Conservation (phyloP, 2,888 invertebrate genomes). For the Thera obeliscata region DNA sequence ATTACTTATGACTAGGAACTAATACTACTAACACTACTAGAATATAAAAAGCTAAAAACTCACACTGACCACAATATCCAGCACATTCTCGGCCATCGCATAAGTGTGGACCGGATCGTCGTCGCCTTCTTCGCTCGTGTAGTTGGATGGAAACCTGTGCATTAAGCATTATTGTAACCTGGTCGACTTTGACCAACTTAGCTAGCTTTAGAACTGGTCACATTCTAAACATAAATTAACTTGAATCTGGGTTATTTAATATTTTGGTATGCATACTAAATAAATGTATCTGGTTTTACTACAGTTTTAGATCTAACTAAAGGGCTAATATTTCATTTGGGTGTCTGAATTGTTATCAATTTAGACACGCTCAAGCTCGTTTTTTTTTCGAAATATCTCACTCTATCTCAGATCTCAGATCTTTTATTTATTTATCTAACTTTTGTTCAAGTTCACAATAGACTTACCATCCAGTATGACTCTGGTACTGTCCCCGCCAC, state of each 20-base stretch:
- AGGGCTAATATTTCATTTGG: too few species aligned
- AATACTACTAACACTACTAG: background rate
- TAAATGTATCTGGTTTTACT: too few species aligned
- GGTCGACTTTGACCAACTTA: background rate
- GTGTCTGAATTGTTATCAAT: too few species aligned
- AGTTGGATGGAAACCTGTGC: slow-evolving; percentile 98
- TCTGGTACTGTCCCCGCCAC: slow-evolving; percentile 96
- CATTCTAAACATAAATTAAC: background rate
- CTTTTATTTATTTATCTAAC: too few species aligned
- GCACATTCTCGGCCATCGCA: slow-evolving; percentile 97
- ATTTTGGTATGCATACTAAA: too few species aligned
- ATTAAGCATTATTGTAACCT: slow-evolving; percentile 9
- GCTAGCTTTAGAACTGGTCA: background rate
- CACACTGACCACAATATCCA: slow-evolving; percentile 92
- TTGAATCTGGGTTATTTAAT: too few species aligned
- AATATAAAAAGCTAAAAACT: slow-evolving; percentile 25
- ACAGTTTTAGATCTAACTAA: too few species aligned
- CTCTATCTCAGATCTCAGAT: too few species aligned
- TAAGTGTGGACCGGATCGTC: slow-evolving; percentile 96
- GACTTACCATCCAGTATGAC: slow-evolving; percentile 82
- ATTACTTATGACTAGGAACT: too few species aligned
- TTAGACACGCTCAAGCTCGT: too few species aligned
- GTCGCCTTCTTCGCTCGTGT: slow-evolving; percentile 96
- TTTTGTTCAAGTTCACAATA: background rate
- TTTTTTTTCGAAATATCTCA: too few species aligned